These are phyloP conservation scores for Spea bombifrons DNA, from an alignment of 2,113 vertebrate species.

Conservation along the genomic window DNA sequence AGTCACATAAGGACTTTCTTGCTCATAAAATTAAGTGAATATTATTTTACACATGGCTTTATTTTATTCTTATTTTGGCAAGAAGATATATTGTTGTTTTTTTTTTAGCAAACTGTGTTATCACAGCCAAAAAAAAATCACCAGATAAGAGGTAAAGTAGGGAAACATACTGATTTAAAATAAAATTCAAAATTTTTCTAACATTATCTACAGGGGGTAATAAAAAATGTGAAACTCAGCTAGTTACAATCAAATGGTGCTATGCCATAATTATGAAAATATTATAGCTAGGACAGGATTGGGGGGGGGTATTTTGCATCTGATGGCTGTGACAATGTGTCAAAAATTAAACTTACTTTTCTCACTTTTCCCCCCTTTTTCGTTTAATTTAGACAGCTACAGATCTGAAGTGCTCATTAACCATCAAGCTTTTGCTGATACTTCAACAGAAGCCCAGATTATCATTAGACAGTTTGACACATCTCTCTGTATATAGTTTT, in stretches of 20 bases:
- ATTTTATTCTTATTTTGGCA: neutral
- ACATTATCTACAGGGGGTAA: slow-evolving; percentile 8
- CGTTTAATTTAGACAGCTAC: slow-evolving; percentile 20
- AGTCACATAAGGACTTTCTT: no score
- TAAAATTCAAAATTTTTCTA: neutral
- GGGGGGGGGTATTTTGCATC: neutral
- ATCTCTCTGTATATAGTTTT: slow-evolving; percentile 5
- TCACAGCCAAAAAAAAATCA: neutral
- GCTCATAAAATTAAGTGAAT: no score
- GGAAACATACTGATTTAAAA: neutral
- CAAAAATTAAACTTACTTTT: slow-evolving; percentile 25
- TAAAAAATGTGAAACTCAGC: slow-evolving; percentile 4
- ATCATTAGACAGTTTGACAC: slow-evolving; percentile 20
- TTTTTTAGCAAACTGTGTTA: neutral
- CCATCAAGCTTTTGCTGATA: slow-evolving; percentile 6
- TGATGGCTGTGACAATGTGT: neutral
- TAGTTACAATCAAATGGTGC: slow-evolving; percentile 14
- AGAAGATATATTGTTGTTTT: neutral
- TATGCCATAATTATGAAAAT: slow-evolving; percentile 1
- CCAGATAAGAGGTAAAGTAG: neutral
- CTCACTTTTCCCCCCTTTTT: neutral
- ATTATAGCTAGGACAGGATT: slow-evolving; percentile 1
- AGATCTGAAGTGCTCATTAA: neutral
- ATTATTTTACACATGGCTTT: neutral
- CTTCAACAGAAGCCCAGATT: slow-evolving; percentile 7